Evolutionary conservation across 1,140 invertebrate species (phyloP), one percentile per base, ranked within the genome.

Genomic region (Rhagoletis pomonella): DNA sequence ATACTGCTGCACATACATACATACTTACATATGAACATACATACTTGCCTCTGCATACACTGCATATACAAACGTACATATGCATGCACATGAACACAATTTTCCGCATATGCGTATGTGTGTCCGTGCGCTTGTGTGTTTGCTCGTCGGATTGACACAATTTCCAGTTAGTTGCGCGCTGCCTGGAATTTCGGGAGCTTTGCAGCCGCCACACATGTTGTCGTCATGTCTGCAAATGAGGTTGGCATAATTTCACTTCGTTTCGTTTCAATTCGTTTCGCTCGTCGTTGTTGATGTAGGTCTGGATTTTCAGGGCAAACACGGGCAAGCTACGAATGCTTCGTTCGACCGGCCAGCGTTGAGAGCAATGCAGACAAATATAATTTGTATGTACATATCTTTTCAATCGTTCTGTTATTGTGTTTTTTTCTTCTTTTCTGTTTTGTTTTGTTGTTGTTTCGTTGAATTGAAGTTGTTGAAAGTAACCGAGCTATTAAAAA

Each of bases 251-350:
- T 87, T 89, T 89, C 91, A 67, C 47, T 67, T 67, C 44, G 85
- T 81, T 81, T 81, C 47, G 73, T 19, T 81, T 81, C 73, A 55
- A 55, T 55, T 58, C 73, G 73, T 81, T 55, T 81, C 73, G 44
- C 44, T 55, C 7, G 29, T 73, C 60, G 58, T 86, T 85, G 81
- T 92, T 92, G 90, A 92, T 91, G 91, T 92, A 92, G 91, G 90
- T 91, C 91, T 92, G 90, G 91, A 92, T 91, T 91, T 92, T 91
- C 88, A 89, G 91, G 91, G 89, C 91, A 92, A 90, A 90, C 89
- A 90, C 59, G 42, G 59, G 39, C 84, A 62, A 62, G 39, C 39
- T 60, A 29, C 29, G 84, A 85, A 62, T 29, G 84, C 29, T 39
- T 73, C 9, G 29, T 29, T 29, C 29, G 29, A 29, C 29, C 29